These are phyloP conservation scores for Paraescarpia echinospica DNA, from an alignment of 1,140 invertebrate genomes.

Conservation along the genomic window DNA sequence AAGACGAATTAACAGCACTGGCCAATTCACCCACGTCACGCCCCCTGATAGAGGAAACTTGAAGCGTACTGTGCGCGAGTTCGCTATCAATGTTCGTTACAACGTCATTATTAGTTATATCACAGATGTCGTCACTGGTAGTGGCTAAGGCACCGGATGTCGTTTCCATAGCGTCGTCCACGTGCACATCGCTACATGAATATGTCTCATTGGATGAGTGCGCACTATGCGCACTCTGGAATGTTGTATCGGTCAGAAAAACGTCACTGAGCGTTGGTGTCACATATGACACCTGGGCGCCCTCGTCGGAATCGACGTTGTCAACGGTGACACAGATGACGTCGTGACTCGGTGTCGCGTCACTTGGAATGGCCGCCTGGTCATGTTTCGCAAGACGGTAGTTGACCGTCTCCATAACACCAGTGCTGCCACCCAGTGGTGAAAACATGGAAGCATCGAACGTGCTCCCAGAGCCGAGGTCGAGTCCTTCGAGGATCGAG, in stretches of 20 bases:
- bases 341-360: background rate
- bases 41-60: background rate
- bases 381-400: background rate
- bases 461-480: background rate
- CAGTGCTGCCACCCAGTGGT: background rate
- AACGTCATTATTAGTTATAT: background rate
- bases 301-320: background rate
- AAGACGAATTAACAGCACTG: background rate
- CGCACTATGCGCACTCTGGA: background rate
- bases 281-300: background rate
- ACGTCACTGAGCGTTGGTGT: background rate
- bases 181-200: background rate
- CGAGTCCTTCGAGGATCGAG: background rate
- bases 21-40: background rate
- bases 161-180: background rate
- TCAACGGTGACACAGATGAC: background rate
- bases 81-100: background rate
- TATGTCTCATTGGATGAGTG: background rate
- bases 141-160: background rate
- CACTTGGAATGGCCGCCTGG: background rate
- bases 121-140: background rate
- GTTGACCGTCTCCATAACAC: background rate
- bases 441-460: background rate
- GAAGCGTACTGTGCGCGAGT: background rate
- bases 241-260: background rate